These are phyloP conservation scores for Brachycybe producta DNA, from an alignment of 2,888 invertebrate species.

Conservation along the genomic window DNA sequence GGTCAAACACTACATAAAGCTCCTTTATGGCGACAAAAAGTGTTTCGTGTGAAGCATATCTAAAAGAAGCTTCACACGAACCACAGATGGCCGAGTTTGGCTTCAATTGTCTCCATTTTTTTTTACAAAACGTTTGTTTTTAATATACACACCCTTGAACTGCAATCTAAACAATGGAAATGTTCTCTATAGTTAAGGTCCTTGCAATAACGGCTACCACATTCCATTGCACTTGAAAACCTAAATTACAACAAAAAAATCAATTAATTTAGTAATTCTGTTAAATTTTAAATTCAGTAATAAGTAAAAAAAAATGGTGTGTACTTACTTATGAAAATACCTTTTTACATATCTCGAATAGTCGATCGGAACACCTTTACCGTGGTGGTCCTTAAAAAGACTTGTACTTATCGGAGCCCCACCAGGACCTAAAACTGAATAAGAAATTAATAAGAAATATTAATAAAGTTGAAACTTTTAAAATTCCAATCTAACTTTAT, in stretches of 20 bases:
- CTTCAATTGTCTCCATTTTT: no score
- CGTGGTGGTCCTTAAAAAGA: constrained; percentile 16
- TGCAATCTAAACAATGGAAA: constrained; percentile 80
- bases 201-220: constrained; percentile 70
- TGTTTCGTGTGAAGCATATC: no score
- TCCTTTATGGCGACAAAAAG: no score
- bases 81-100: no score
- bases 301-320: constrained; percentile 6
- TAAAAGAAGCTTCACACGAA: no score
- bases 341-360: constrained; percentile 81
- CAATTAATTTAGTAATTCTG: constrained; percentile 3
- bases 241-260: constrained; percentile 21
- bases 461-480: no score
- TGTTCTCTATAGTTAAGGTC: constrained; percentile 86
- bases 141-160: constrained; percentile 48
- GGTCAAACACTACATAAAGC: no score
- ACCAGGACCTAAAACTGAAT: background rate
- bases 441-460: constrained; percentile 1
- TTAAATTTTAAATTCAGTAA: constrained; percentile 16
- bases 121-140: no score
- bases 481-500: no score
- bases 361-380: constrained; percentile 45
- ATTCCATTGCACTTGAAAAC: constrained; percentile 65
- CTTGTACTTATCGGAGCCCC: constrained; percentile 4
- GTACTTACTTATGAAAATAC: no score